Evolutionary conservation across 2,113 vertebrate species (phyloP).

Genomic region (Paratilapia polleni): DNA sequence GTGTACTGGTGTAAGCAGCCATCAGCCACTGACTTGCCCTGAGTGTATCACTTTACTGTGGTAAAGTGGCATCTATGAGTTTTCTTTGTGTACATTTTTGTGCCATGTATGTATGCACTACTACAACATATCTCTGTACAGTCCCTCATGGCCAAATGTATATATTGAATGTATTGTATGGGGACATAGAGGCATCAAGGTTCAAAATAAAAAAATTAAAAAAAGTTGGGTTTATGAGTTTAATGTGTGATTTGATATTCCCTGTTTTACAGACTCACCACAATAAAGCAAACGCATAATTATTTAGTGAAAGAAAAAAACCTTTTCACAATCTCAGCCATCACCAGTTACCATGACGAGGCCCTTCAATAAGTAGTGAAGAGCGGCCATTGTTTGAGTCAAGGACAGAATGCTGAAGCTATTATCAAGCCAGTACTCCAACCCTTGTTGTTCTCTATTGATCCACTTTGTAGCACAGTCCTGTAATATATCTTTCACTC

Average conservation of each 20-base stretch:
- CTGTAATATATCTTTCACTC: conserved; percentile 2
- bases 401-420: conserved; percentile 54
- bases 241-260: conserved; percentile 15
- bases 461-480: conserved; percentile 54
- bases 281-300: conserved; percentile 1
- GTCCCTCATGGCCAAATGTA: conserved; percentile 83
- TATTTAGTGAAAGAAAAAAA: not conserved
- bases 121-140: conserved; percentile 78
- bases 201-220: conserved; percentile 66
- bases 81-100: conserved; percentile 70
- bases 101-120: conserved; percentile 81
- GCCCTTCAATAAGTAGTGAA: conserved; percentile 37
- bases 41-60: conserved; percentile 61
- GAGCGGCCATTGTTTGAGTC: conserved; percentile 53
- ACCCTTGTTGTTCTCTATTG: conserved; percentile 58
- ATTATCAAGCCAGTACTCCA: conserved; percentile 37
- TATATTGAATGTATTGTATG: conserved; percentile 85
- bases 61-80: conserved; percentile 67
- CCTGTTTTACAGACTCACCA: not conserved
- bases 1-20: conserved; percentile 49
- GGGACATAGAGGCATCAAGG: conserved; percentile 75
- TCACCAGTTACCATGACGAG: conserved; percentile 71
- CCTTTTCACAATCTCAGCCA: not conserved
- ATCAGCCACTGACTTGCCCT: conserved; percentile 67
- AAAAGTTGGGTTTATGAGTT: conserved; percentile 80